phyloP scores from a whole-genome alignment of 1,140 invertebrate species.

The Scaptomyza montana region DNA sequence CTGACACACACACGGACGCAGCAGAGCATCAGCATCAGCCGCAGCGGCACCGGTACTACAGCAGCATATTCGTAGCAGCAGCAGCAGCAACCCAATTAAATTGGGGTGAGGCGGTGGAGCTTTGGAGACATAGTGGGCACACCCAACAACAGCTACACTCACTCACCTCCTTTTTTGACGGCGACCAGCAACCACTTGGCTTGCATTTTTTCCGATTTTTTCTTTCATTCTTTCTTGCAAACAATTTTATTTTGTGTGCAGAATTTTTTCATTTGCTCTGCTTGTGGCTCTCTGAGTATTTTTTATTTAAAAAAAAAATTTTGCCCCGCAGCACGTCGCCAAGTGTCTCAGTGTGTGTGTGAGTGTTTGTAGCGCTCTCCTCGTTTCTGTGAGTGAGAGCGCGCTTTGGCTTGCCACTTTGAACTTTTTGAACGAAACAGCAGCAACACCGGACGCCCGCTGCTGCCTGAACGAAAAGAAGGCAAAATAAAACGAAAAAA shows the following conservation, averaged over 20 bases:
- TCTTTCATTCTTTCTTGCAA: constrained; percentile 81
- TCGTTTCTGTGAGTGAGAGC: constrained; percentile 40
- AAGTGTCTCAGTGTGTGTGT: constrained; percentile 59
- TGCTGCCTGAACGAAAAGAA: constrained; percentile 50
- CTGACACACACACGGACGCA: constrained; percentile 60
- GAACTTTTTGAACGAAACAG: constrained; percentile 78
- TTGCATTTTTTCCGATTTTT: constrained; percentile 82
- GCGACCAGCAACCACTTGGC: constrained; percentile 71
- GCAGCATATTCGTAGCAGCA: constrained; percentile 4
- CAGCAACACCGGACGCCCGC: constrained; percentile 33
- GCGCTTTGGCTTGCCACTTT: constrained; percentile 68
- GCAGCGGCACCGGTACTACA: constrained; percentile 7
- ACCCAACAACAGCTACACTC: constrained; percentile 42
- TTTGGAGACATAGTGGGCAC: constrained; percentile 53
- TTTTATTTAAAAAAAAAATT: constrained; percentile 39
- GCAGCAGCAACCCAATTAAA: constrained; percentile 57
- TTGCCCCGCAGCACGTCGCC: constrained; percentile 60
- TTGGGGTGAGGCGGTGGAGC: constrained; percentile 24
- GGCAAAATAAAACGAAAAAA: constrained; percentile 66
- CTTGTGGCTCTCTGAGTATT: constrained; percentile 59
- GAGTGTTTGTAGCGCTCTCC: constrained; percentile 34
- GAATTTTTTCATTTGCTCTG: constrained; percentile 59
- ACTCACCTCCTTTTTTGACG: constrained; percentile 21
- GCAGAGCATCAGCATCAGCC: constrained; percentile 35
- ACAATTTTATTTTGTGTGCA: constrained; percentile 81